Conservation (phyloP, 2,888 invertebrate genomes). For the Drosophila peninsularis region DNA sequence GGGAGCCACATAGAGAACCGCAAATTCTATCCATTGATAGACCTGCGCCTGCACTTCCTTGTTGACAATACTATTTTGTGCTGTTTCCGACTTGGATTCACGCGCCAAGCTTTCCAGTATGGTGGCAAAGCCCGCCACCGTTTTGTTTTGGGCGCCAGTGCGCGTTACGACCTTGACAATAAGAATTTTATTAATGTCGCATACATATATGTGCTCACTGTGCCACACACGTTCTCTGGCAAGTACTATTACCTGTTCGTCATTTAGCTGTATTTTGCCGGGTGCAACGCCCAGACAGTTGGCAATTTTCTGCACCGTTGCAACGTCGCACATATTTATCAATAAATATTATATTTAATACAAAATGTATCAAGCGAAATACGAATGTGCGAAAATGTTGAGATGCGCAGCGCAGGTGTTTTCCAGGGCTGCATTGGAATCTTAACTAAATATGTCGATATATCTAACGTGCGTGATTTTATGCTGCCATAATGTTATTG, state of each 20-base stretch:
- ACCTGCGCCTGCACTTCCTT: conserved; percentile 85
- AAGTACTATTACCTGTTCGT: conserved; percentile 84
- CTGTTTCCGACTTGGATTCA: conserved; percentile 84
- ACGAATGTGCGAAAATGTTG: conserved; percentile 39
- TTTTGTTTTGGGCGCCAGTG: conserved; percentile 84
- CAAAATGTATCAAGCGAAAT: conserved; percentile 16
- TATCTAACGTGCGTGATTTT: not conserved
- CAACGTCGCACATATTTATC: conserved; percentile 81
- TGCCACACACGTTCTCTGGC: not conserved
- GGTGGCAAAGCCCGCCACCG: conserved; percentile 86
- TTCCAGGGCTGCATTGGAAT: conserved; percentile 28
- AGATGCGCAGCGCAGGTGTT: conserved; percentile 28
- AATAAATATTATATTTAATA: conserved; percentile 17
- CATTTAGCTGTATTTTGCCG: conserved; percentile 86
- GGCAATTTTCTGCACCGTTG: conserved; percentile 85
- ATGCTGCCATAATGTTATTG: conserved; percentile 30
- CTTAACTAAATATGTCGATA: conserved; percentile 23
- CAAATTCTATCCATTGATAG: conserved; percentile 89
- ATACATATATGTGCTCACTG: not conserved
- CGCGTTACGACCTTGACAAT: conserved; percentile 85
- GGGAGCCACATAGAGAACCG: conserved; percentile 84
- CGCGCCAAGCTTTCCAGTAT: conserved; percentile 85
- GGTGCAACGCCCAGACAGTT: conserved; percentile 86
- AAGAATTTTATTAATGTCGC: conserved; percentile 45
- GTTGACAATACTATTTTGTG: conserved; percentile 70